Evolutionary conservation across 2,113 vertebrate genomes (phyloP).

Genomic region (Phyllostomus discolor): DNA sequence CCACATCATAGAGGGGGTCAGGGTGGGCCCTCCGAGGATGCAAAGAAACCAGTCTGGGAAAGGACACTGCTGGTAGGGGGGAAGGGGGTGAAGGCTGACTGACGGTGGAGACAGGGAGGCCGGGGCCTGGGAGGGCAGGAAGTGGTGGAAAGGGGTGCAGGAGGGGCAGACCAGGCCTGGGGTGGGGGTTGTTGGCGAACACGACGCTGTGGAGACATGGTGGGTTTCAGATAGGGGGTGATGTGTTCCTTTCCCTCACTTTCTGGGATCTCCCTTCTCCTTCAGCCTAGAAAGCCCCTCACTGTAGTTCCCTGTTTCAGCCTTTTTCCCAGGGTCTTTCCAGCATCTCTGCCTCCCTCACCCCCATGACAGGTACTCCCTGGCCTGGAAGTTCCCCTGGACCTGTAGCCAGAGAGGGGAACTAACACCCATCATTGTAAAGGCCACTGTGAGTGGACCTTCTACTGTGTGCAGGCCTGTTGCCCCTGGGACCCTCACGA

Average conservation of each 20-base stretch:
- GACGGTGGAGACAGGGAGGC: neutral
- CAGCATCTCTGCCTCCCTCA: neutral
- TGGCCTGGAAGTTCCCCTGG: neutral
- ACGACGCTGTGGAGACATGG: fast-evolving
- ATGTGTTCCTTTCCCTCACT: neutral
- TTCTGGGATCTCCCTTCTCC: neutral
- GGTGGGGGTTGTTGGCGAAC: neutral
- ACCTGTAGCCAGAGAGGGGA: neutral
- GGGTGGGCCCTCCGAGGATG: neutral
- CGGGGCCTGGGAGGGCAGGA: neutral
- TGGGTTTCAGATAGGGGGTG: neutral
- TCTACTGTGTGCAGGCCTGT: fast-evolving
- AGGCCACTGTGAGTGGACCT: fast-evolving
- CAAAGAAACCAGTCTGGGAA: neutral
- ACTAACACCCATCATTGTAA: fast-evolving
- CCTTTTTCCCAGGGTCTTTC: neutral
- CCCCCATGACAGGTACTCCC: neutral
- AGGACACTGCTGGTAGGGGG: neutral
- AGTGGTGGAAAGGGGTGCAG: fast-evolving
- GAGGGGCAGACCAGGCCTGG: neutral
- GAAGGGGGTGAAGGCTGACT: neutral
- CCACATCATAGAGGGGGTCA: neutral
- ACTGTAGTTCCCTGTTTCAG: neutral
- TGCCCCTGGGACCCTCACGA: fast-evolving
- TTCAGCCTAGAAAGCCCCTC: neutral